Percentiles rank a stretch among this genome's conserved stretches.
These are phyloP conservation scores for Seladonia tumulorum DNA, from an alignment of 2,888 invertebrate genomes.

Conservation along the genomic window DNA sequence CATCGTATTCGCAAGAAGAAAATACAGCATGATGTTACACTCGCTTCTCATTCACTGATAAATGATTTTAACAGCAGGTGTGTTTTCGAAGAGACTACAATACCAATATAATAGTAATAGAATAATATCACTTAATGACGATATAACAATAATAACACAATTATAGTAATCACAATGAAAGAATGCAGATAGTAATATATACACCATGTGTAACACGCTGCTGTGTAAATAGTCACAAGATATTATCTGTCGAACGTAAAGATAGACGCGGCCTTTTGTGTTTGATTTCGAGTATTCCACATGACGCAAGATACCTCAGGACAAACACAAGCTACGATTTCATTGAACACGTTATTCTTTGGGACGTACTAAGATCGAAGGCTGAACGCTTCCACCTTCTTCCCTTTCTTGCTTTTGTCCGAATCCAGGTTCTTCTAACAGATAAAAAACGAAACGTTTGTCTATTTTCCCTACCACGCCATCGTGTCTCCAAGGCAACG, in stretches of 20 bases:
- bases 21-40: conserved; percentile 37
- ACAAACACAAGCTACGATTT: conserved; percentile 59
- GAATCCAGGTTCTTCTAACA: conserved; percentile 12
- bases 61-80: conserved; percentile 39
- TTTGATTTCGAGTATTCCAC: conserved; percentile 44
- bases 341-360: conserved; percentile 77
- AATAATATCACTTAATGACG: conserved; percentile 30
- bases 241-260: conserved; percentile 45
- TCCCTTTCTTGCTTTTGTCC: neutral
- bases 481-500: neutral
- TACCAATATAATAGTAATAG: conserved; percentile 23
- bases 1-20: conserved; percentile 24
- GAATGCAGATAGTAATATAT: conserved; percentile 66
- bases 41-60: conserved; percentile 29
- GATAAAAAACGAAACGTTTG: neutral
- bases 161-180: conserved; percentile 55
- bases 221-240: conserved; percentile 57
- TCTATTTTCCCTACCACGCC: neutral
- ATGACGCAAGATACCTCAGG: conserved; percentile 11
- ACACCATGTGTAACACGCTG: conserved; percentile 60
- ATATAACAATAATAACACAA: conserved; percentile 41
- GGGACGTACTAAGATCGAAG: conserved; percentile 70
- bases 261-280: conserved; percentile 42
- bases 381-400: conserved; percentile 36
- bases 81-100: conserved; percentile 19